Evolutionary conservation across 2,113 vertebrate genomes (phyloP), one percentile per base, ranked within the genome.

Genomic region (Recurvirostra avosetta): DNA sequence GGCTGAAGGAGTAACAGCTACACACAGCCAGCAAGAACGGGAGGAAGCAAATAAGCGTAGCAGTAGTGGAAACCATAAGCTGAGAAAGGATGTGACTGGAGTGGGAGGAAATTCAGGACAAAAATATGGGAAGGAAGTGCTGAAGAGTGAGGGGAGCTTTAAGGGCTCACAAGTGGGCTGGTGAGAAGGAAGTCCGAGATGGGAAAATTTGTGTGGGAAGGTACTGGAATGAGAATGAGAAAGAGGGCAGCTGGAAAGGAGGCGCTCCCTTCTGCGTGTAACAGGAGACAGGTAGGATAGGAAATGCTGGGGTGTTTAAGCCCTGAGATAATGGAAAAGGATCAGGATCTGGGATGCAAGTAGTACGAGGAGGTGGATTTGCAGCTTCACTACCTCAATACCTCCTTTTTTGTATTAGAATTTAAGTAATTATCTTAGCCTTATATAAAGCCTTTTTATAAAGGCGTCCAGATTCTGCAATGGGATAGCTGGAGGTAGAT

Each of bases 41-140:
- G 38, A 75, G 73, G 70, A 96, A 52, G 14, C 47, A 22, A 1
- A 11, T 5, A 91, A 61, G 41, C 27, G 2, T 7, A 91, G 80
- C 58, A 49, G 77, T 45, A 32, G 53, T 87, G 92, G 87, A 76
- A 93, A 85, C 30, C 73, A 66, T 88, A 90, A 96, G 21, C 66
- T 90, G 87, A 92, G 94, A 94, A 72, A 93, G 93, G 93, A 92
- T 95, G 85, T 61, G 74, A 88, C 68, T n/a, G 65, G 84, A 56
- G 71, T 77, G 71, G 93, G 90, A 96, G 90, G 93, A 93, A 93
- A 90, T 73, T 11, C 0, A 2, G 74, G 61, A 96, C 80, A 75
- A 95, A 95, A 75, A 65, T 87, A 85, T 32, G 40, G 90, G 92
- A 68, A 96, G 94, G 94, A 97, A 96, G 41, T 90, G 87, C 71